Percentiles rank a stretch among this genome's conserved stretches.
Evolutionary conservation across 2,113 vertebrate genomes (phyloP).

Genomic region (Burhinus bistriatus): DNA sequence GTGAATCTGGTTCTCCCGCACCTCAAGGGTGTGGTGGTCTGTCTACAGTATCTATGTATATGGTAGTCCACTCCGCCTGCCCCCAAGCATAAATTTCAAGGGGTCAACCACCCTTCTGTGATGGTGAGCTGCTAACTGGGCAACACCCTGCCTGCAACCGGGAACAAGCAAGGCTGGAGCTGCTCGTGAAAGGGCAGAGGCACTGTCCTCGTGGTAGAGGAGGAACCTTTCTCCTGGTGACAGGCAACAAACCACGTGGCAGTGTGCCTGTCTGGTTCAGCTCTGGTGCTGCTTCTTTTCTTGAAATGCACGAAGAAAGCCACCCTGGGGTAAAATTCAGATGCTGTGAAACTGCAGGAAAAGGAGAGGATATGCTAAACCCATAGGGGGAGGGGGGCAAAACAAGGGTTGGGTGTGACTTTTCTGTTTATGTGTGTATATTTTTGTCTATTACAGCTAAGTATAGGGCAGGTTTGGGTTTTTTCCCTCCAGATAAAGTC

Average conservation of each 20-base stretch:
- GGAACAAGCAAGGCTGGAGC: neutral
- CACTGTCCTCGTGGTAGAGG: too few species aligned
- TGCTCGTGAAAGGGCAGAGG: neutral
- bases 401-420: neutral
- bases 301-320: neutral
- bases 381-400: fast-evolving
- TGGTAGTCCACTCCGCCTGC: neutral
- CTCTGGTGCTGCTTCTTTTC: neutral
- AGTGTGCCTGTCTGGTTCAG: neutral
- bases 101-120: fast-evolving
- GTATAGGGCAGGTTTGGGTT: neutral
- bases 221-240: neutral
- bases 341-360: neutral
- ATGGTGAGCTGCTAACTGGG: neutral
- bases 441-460: neutral
- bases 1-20: neutral
- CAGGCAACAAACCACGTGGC: fast-evolving
- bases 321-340: neutral
- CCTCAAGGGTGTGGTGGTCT: neutral
- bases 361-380: neutral
- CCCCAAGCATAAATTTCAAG: fast-evolving
- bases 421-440: neutral
- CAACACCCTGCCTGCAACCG: neutral
- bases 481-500: neutral
- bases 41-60: fast-evolving